phyloP scores from a whole-genome alignment of 2,888 invertebrate genomes.

The Ophraella communa region DNA sequence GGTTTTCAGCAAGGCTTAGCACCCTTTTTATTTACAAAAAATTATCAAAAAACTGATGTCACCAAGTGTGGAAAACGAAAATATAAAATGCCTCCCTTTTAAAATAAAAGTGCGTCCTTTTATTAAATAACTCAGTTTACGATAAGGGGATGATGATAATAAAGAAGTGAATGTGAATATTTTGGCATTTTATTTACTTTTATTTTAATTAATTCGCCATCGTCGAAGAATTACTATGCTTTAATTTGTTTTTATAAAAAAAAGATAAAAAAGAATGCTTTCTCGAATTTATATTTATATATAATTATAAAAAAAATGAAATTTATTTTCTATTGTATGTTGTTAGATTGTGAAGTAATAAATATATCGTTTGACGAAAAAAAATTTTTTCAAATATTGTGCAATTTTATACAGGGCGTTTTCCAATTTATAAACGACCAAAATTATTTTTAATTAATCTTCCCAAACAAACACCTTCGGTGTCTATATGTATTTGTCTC shows the following conservation, averaged over 20 bases:
- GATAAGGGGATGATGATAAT: neutral
- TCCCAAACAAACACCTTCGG: neutral
- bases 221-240: conserved; percentile 18
- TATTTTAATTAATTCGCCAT: conserved; percentile 20
- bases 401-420: conserved; percentile 35
- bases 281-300: conserved; percentile 43
- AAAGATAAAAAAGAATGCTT: conserved; percentile 32
- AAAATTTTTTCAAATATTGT: conserved; percentile 31
- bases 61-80: no score
- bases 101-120: no score
- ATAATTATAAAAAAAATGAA: conserved; percentile 38
- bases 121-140: no score
- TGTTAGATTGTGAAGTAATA: conserved; percentile 38
- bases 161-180: conserved; percentile 24
- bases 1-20: no score
- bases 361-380: conserved; percentile 37
- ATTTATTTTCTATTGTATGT: conserved; percentile 44
- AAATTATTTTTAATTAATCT: neutral
- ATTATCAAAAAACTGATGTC: no score
- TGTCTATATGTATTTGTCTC: neutral
- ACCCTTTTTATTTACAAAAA: no score
- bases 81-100: no score
- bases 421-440: neutral
- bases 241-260: conserved; percentile 38
- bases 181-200: conserved; percentile 23